Evolutionary conservation across 2,888 invertebrate genomes (phyloP), one percentile per base, ranked within the genome.

Genomic region (Acanthoscelides obtectus): DNA sequence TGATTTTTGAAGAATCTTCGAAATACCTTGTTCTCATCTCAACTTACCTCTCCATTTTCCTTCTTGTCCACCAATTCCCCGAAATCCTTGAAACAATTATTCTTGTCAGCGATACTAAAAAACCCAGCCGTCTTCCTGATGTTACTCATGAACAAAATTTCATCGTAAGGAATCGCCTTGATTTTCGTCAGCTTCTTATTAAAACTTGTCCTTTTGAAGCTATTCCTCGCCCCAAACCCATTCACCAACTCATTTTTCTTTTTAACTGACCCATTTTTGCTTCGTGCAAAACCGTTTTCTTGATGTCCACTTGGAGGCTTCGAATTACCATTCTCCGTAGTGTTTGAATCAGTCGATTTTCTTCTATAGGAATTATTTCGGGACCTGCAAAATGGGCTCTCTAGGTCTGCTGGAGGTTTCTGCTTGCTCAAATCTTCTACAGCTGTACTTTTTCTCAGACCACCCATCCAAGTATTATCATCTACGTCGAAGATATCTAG

Each of bases 171-270:
- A 45, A 73, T 75, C 75, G 77, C 45, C 77, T 82, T 77, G 2
- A 74, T 71, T 72, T 79, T 79, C 0, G 72, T 70, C 66, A 75
- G 63, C 25, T 84, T 73, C 69, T 75, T 72, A 87, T 82, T 88
- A 86, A 84, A 88, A 86, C 76, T 89, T 82, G 66, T 89, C 88
- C 82, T 89, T 84, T 80, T 89, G 88, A 79, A 89, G 86, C 74
- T 90, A 82, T 79, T 87, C 86, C 77, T 87, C 20, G 22, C 22
- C 8, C 20, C 0, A 72, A 70, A 22, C 64, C 72, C 67, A 70
- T 76, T 77, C 27, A 76, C 72, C 22, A 72, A 70, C 25, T 71
- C 67, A 20, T 67, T 27, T 63, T 69, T 71, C 69, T 70, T 70
- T 12, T 72, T 69, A 21, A 74, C 63, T 4, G 75, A 73, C 8